phyloP scores from a whole-genome alignment of 1,140 invertebrate species.

The Trachymyrmex cornetzi region DNA sequence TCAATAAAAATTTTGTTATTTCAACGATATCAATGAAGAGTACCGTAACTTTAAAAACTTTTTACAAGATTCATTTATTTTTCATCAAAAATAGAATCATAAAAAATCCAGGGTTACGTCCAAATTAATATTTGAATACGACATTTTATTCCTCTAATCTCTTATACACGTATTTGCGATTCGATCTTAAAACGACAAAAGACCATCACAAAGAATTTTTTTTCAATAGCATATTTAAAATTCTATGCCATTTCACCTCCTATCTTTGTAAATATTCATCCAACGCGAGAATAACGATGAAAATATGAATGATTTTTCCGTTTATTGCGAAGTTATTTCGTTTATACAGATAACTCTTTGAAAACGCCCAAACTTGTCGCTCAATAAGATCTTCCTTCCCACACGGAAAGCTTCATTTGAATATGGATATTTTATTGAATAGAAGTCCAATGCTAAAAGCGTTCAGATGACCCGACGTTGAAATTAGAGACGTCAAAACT shows the following conservation, averaged over 20 bases:
- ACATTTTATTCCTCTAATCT: neutral
- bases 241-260: neutral
- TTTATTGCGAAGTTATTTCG: neutral
- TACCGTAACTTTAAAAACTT: neutral
- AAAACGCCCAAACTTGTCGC: slow-evolving; percentile 45
- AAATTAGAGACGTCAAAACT: slow-evolving; percentile 70
- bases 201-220: neutral
- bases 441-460: slow-evolving; percentile 65
- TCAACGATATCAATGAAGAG: neutral
- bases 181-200: neutral
- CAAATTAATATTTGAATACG: neutral
- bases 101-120: neutral
- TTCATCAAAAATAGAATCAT: neutral
- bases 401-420: slow-evolving; percentile 64
- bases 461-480: slow-evolving; percentile 72
- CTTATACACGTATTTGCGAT: neutral
- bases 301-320: neutral
- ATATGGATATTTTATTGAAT: slow-evolving; percentile 65
- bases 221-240: neutral
- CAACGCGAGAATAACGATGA: neutral
- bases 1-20: neutral
- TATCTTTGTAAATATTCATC: neutral
- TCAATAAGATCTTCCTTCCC: slow-evolving; percentile 43
- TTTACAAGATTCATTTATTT: neutral
- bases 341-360: slow-evolving; percentile 11